Base-by-base conservation (phyloP, 2,888 invertebrate species). In the Orthosia cruda region DNA sequence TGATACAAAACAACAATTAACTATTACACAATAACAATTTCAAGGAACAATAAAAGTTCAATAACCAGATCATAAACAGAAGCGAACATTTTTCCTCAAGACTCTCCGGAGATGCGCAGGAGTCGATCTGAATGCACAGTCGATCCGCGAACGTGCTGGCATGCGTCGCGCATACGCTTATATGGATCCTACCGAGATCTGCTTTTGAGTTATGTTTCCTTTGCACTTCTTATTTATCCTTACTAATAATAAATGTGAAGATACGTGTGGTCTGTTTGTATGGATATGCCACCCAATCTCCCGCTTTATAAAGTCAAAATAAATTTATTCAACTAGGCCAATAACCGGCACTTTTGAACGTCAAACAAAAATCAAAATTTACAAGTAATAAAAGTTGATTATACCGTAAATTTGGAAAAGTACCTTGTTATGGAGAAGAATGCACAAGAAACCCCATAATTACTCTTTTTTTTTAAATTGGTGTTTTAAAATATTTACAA, bases 61-160 rank as follows among this genome's bases (percentile, higher is more conserved):
- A 84, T 83, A 90, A 89, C 89, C 89, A 85, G 88, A 89, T 83
- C 85, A 88, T 71, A 72, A 73, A 83, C 71, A 80, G 71, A 79
- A 83, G 61, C 66, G 23, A 57, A 77, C 74, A 70, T 80, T 88
- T 88, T 88, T 88, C 88, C 88, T 88, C 71, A 88, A 86, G 78
- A 82, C 67, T 79, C 85, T 81, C 77, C 49, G 54, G 86, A 85
- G 85, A 85, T 86, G 86, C 87, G 82, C 78, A 45, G 26, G 73
- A 62, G 75, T 67, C 71, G 80, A 77, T 82, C 80, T 76, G 72
- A 82, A 88, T 88, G 81, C 86, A 69, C 71, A 77, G 83, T 74
- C 80, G 67, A 77, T 77, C 79, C 66, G 54, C 70, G 66, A 62
- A 69, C 81, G 87, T 85, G 86, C n/a, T 62, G 88, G 88, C 72